Evolutionary conservation across 2,797 vertebrate genomes (phyloP).

Genomic region (Florisuga fusca): DNA sequence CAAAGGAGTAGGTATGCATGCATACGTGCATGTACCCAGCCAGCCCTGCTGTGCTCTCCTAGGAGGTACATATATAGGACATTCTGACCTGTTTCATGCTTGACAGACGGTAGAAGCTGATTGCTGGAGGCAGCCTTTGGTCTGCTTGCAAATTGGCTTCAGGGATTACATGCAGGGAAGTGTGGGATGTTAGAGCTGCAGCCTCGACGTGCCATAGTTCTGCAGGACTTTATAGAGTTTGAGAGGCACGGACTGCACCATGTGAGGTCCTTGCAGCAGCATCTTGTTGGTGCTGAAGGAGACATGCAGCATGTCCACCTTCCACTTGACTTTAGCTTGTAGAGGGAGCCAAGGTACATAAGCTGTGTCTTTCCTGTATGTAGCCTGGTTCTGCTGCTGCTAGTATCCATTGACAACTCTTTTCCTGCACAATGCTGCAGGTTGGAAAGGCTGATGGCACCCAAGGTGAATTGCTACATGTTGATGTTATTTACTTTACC

Average conservation of each 20-base stretch:
- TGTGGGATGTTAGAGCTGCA: neutral
- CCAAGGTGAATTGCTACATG: neutral
- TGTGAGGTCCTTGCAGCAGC: neutral
- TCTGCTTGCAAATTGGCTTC: neutral
- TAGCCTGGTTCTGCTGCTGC: neutral
- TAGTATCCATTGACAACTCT: neutral
- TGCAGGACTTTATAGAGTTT: neutral
- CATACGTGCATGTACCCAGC: neutral
- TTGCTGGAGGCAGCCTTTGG: neutral
- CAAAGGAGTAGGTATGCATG: neutral
- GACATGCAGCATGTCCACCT: neutral
- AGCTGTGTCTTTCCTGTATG: neutral
- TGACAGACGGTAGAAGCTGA: accelerated
- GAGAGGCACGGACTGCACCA: neutral
- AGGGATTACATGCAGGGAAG: neutral
- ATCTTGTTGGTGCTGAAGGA: neutral
- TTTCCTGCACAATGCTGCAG: neutral
- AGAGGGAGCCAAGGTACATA: neutral
- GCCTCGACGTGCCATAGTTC: neutral
- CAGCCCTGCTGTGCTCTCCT: neutral
- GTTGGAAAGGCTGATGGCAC: constrained; percentile 10
- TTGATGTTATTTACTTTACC: constrained; percentile 46
- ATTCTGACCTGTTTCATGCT: neutral
- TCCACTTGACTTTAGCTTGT: neutral
- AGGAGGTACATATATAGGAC: neutral